Evolutionary conservation across 2,797 vertebrate genomes (phyloP).

Genomic region (Synaphobranchus kaupii): DNA sequence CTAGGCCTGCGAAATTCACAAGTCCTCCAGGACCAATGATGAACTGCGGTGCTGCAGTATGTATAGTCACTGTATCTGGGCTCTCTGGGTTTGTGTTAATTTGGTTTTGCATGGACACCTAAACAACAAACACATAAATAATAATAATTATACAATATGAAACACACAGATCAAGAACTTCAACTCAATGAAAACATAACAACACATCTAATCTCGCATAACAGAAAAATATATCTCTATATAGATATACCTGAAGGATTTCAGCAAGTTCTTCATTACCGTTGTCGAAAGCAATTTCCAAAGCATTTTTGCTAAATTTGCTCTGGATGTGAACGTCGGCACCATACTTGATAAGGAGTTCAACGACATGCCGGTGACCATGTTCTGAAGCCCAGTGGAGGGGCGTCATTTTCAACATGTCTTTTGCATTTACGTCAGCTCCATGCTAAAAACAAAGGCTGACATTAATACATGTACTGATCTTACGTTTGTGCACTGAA

Average conservation of each 20-base stretch:
- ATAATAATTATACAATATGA: not conserved
- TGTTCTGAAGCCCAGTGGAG: conserved; percentile 88
- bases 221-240: conserved; percentile 10
- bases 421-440: conserved; percentile 85
- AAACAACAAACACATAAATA: conserved; percentile 42
- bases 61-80: conserved; percentile 84
- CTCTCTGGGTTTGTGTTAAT: conserved; percentile 87
- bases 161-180: not conserved
- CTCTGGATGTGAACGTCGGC: conserved; percentile 84
- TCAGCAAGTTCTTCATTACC: conserved; percentile 82
- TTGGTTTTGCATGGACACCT: conserved; percentile 90
- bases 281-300: conserved; percentile 85
- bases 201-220: not conserved
- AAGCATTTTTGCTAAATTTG: conserved; percentile 86
- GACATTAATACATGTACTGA: conserved; percentile 62
- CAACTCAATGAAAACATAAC: not conserved
- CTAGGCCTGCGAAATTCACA: conserved; percentile 81
- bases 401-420: conserved; percentile 89
- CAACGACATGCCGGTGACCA: conserved; percentile 81
- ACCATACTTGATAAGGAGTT: conserved; percentile 83
- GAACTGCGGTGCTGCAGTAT: conserved; percentile 81
- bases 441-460: conserved; percentile 74
- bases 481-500: conserved; percentile 28
- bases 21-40: conserved; percentile 84
- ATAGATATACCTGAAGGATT: conserved; percentile 79